Base-by-base conservation (phyloP, 2,888 invertebrate genomes). In the Limnephilus lunatus region DNA sequence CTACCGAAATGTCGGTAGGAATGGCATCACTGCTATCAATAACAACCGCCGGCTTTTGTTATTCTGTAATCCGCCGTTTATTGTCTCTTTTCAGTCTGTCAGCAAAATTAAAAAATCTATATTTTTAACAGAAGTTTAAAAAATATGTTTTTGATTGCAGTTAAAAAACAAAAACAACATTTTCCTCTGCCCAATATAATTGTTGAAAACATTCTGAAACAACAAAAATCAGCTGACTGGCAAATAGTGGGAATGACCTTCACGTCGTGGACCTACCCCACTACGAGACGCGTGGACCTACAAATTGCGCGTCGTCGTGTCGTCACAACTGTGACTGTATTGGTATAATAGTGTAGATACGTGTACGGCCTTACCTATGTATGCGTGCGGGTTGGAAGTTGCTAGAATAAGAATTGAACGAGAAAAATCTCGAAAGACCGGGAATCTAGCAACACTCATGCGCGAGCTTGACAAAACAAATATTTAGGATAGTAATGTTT, bases 401-500 rank as follows among this genome's bases (percentile, higher is more conserved):
- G 35, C 32, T 32, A 25, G 83, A 14, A 15, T 48, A 48, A 32
- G 82, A 31, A 83, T 44, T 83, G 31, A 81, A 81, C 3, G 31
- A 31, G 83, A 83, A 83, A 35, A 83, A 35, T 83, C 83, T 83
- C 32, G 83, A 83, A 83, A 5, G 25, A 68, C 5, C 32, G 15
- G 83, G 83, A 35, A 82, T 32, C 31, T 19, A 35, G 83, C 31
- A 35, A 35, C 83, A 39, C 83, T 35, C 83, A 83, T 83, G 83
- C 83, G 83, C 83, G 25, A 35, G 35, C 32, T 39, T 83, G 31
- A 32, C 25, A 83, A 32, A 35, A 32, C 19, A 31, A 83, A 35
- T 83, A 19, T 1, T 32, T 19, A 83, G 2, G 32, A 32, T 83
- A 83, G 82, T 83, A 83, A 3, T 0, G 31, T 32, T 35, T 39